A percentile compares a stretch with the other conserved stretches of the same genome.
phyloP scores from a whole-genome alignment of 2,113 vertebrate genomes.

The Oreocharis arfaki region DNA sequence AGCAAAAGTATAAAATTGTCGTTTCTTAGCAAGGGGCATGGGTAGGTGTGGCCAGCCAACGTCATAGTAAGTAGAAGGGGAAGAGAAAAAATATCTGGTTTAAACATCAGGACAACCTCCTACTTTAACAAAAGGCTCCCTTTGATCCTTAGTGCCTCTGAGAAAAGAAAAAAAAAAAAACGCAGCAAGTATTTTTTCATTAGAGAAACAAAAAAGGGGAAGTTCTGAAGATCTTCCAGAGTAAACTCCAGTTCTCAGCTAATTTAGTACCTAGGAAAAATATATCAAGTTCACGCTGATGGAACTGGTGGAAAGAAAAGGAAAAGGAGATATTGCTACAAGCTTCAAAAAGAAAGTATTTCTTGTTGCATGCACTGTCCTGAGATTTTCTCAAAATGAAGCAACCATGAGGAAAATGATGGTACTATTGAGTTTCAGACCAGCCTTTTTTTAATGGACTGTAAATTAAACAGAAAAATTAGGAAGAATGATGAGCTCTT shows the following conservation, averaged over 20 bases:
- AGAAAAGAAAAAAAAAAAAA: neutral
- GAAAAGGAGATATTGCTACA: neutral
- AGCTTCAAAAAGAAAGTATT: neutral
- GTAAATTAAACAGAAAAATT: conserved; percentile 5
- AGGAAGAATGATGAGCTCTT: neutral
- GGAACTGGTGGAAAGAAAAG: neutral
- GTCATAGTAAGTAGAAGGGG: neutral
- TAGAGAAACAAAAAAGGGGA: neutral
- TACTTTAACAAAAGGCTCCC: neutral
- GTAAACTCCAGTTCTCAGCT: neutral
- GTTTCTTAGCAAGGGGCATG: neutral
- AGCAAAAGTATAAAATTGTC: neutral
- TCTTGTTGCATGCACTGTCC: neutral
- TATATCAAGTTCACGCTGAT: neutral
- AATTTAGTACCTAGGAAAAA: conserved; percentile 1
- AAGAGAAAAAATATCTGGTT: neutral
- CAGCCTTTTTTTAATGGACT: neutral
- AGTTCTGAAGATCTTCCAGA: neutral
- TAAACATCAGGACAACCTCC: neutral
- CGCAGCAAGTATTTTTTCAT: neutral
- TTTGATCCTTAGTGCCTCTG: neutral
- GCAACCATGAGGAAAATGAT: neutral
- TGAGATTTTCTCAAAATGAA: neutral
- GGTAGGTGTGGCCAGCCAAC: neutral
- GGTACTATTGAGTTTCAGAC: neutral